Percentiles rank a stretch among this genome's conserved stretches.
These are phyloP conservation scores for Engystomops pustulosus DNA, from an alignment of 2,113 vertebrate genomes.

Conservation along the genomic window DNA sequence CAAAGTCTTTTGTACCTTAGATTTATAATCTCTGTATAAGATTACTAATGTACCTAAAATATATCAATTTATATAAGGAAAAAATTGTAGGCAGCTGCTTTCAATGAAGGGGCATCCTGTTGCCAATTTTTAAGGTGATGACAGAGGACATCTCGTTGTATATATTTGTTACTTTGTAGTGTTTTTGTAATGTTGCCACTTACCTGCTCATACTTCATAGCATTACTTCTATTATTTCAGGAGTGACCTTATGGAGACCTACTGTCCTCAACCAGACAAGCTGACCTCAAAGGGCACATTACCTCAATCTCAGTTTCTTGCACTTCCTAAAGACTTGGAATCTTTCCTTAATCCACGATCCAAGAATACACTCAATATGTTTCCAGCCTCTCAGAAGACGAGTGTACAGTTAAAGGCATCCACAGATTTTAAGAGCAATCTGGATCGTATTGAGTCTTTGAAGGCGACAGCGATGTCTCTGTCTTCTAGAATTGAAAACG, in stretches of 20 bases:
- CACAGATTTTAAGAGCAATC: constrained; percentile 76
- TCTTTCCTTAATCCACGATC: constrained; percentile 63
- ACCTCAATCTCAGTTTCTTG: constrained; percentile 74
- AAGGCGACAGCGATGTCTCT: constrained; percentile 93
- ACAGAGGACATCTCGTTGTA: too few species aligned
- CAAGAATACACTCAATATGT: constrained; percentile 54
- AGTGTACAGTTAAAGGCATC: constrained; percentile 66
- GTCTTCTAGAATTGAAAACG: constrained; percentile 89
- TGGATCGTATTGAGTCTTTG: constrained; percentile 87
- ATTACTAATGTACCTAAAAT: too few species aligned
- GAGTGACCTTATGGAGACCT: constrained; percentile 74
- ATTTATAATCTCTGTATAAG: too few species aligned
- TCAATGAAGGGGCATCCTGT: too few species aligned
- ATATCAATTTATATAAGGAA: too few species aligned
- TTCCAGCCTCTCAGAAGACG: not conserved
- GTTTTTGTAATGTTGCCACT: too few species aligned
- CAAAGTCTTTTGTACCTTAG: too few species aligned
- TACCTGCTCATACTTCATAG: not conserved
- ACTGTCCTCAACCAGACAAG: constrained; percentile 77
- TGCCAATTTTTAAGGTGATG: too few species aligned
- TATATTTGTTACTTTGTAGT: too few species aligned
- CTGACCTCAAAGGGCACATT: constrained; percentile 71
- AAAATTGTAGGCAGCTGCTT: too few species aligned
- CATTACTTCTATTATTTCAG: constrained; percentile 68
- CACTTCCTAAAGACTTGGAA: constrained; percentile 76